Evolutionary conservation across 2,888 invertebrate genomes (phyloP).

Genomic region (Chymomyza procnemis): DNA sequence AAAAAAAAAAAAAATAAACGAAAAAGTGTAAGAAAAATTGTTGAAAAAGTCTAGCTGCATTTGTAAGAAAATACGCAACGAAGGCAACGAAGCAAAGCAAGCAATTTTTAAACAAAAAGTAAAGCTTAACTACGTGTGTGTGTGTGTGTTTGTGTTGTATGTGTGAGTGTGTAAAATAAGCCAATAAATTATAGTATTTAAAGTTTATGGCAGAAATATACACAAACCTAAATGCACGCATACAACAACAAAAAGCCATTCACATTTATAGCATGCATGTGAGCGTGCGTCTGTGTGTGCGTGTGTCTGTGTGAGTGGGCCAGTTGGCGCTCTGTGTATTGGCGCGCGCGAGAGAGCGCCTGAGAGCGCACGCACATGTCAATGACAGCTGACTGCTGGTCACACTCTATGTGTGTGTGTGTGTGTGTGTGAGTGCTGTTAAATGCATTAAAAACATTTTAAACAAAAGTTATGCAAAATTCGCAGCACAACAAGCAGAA

Average conservation of each 20-base stretch:
- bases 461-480: neutral
- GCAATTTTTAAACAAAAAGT: neutral
- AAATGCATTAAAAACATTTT: conserved; percentile 1
- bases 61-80: no score
- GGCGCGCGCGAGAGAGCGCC: conserved; percentile 26
- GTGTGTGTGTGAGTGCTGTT: conserved; percentile 7
- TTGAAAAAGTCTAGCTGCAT: no score
- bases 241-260: conserved; percentile 37
- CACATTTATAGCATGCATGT: conserved; percentile 43
- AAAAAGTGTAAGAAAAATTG: neutral
- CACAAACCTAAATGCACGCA: conserved; percentile 30
- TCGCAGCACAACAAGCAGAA: neutral
- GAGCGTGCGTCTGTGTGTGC: neutral
- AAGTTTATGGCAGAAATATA: conserved; percentile 10
- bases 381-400: conserved; percentile 63
- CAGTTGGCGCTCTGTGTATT: conserved; percentile 35
- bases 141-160: neutral
- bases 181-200: neutral
- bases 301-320: conserved; percentile 23
- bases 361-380: conserved; percentile 53
- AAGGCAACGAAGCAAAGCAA: no score
- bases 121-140: neutral
- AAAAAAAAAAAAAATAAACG: neutral
- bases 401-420: conserved; percentile 2
- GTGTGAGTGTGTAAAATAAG: neutral